Percentiles rank a stretch among this genome's conserved stretches.
These are phyloP conservation scores for Rynchops niger DNA, from an alignment of 2,113 vertebrate genomes.

Conservation along the genomic window DNA sequence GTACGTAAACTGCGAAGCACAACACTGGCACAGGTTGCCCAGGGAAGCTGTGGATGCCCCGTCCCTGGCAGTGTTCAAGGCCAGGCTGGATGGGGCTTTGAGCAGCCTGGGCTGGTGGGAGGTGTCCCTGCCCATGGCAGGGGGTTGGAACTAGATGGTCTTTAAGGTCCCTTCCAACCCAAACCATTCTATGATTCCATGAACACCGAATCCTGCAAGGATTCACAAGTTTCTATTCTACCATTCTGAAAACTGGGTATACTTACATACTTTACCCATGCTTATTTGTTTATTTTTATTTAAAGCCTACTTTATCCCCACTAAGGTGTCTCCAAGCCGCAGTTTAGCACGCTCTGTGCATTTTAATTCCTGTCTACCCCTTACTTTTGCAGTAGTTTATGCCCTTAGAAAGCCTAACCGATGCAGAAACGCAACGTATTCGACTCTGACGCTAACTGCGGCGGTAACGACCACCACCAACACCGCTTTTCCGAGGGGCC, in stretches of 20 bases:
- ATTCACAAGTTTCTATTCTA: neutral
- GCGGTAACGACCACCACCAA: rapidly evolving
- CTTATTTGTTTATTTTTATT: neutral
- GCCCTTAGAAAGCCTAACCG: neutral
- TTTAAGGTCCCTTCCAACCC: neutral
- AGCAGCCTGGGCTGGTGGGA: neutral
- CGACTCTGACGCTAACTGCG: neutral
- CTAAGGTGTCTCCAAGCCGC: neutral
- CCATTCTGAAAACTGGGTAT: neutral
- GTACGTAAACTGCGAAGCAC: neutral
- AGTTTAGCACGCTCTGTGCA: neutral
- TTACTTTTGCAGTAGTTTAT: neutral
- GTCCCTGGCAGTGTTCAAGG: neutral
- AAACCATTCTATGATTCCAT: neutral
- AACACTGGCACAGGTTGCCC: neutral
- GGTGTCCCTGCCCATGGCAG: neutral
- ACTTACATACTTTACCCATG: neutral
- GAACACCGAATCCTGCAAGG: neutral
- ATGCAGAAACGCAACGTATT: neutral
- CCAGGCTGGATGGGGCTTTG: neutral
- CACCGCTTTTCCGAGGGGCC: neutral
- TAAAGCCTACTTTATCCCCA: neutral
- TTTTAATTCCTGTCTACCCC: neutral
- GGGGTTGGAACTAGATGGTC: neutral
- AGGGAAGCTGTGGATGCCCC: neutral